Evolutionary conservation across 2,888 invertebrate genomes (phyloP).

Genomic region (Nebria brevicollis): DNA sequence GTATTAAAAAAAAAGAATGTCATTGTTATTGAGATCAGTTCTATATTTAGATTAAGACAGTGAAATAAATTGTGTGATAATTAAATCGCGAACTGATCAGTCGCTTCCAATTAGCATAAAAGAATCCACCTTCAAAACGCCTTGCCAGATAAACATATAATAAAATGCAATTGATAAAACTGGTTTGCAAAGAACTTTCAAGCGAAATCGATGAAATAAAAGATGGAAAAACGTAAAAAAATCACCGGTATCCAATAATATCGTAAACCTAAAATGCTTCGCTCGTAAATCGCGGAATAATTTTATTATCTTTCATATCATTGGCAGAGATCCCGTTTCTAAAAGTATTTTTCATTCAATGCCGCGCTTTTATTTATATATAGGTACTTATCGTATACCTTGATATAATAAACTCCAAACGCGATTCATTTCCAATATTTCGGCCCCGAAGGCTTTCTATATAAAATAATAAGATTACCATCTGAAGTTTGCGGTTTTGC

Average conservation of each 20-base stretch:
- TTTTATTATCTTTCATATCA: background rate
- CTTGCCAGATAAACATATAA: background rate
- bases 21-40: background rate
- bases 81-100: background rate
- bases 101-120: background rate
- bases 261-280: background rate
- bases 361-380: background rate
- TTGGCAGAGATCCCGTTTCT: background rate
- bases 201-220: background rate
- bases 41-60: background rate
- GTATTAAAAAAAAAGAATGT: background rate
- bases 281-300: background rate
- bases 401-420: background rate
- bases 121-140: background rate
- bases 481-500: background rate
- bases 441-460: background rate
- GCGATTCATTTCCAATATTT: slow-evolving; percentile 1
- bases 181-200: background rate
- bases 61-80: background rate
- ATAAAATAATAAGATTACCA: background rate
- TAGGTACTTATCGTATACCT: background rate
- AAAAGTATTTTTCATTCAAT: background rate
- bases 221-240: background rate
- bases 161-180: background rate
- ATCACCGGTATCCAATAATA: background rate